Evolutionary conservation across 1,140 invertebrate genomes (phyloP).

Genomic region (Drosophila punjabiensis): DNA sequence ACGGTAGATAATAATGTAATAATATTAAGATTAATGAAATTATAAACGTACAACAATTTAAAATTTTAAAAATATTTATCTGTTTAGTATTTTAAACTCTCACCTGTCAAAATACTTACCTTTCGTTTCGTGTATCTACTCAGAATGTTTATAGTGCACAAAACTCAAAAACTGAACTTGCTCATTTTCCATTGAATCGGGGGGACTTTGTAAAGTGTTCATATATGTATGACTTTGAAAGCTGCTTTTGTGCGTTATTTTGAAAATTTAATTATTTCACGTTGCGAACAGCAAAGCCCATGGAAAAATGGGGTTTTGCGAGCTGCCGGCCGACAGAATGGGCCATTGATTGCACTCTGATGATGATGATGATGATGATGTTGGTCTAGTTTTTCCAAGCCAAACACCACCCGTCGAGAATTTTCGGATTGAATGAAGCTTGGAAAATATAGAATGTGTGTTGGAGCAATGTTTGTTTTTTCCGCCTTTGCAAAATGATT

Average conservation of each 20-base stretch:
- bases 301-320: slow-evolving; percentile 32
- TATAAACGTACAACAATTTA: neutral
- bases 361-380: slow-evolving; percentile 17
- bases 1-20: neutral
- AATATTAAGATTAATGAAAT: neutral
- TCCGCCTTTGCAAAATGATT: slow-evolving; percentile 11
- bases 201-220: slow-evolving; percentile 41
- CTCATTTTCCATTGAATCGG: slow-evolving; percentile 71
- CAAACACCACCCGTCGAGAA: slow-evolving; percentile 16
- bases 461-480: slow-evolving; percentile 11
- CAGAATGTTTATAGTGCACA: slow-evolving; percentile 9
- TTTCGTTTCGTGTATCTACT: slow-evolving; percentile 14
- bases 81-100: neutral
- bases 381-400: slow-evolving; percentile 23
- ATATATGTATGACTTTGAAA: slow-evolving; percentile 64
- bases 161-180: slow-evolving; percentile 33
- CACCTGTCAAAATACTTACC: neutral
- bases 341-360: slow-evolving; percentile 64
- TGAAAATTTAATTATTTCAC: slow-evolving; percentile 82
- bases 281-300: slow-evolving; percentile 41
- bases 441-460: slow-evolving; percentile 2
- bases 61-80: neutral
- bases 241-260: slow-evolving; percentile 69
- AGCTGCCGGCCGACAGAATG: slow-evolving; percentile 37
- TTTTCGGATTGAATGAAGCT: slow-evolving; percentile 26